Evolutionary conservation across 2,113 vertebrate species (phyloP).

Genomic region (Empidonax alnorum): DNA sequence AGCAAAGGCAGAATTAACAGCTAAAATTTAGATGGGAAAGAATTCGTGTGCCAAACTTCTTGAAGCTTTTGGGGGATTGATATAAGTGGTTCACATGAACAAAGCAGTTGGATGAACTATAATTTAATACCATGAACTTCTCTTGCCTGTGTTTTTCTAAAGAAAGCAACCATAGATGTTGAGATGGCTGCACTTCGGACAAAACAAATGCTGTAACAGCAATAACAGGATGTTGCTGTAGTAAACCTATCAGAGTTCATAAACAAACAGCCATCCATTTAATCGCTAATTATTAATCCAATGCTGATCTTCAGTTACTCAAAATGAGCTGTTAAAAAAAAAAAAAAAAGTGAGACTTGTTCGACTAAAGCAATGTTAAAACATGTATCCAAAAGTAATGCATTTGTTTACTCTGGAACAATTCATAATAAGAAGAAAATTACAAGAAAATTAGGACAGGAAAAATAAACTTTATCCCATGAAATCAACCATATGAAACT

Average conservation of each 20-base stretch:
- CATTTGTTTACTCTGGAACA: constrained; percentile 66
- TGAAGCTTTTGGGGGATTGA: not conserved
- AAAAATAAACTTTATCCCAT: constrained; percentile 70
- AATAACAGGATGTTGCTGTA: constrained; percentile 42
- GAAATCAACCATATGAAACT: constrained; percentile 59
- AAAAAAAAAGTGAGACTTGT: constrained; percentile 41
- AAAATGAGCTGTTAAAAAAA: constrained; percentile 43
- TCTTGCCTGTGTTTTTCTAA: constrained; percentile 7
- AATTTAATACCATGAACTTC: not conserved
- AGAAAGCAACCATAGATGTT: constrained; percentile 11
- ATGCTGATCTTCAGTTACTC: constrained; percentile 54
- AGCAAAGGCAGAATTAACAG: not conserved
- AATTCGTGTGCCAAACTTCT: not conserved
- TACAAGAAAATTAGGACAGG: constrained; percentile 63
- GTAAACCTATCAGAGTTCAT: constrained; percentile 55
- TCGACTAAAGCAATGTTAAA: constrained; percentile 67
- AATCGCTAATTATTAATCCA: constrained; percentile 73
- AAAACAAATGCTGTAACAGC: constrained; percentile 45
- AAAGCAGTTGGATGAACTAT: not conserved
- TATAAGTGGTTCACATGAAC: not conserved
- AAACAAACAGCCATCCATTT: constrained; percentile 56
- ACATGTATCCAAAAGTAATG: constrained; percentile 44
- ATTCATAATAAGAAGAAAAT: constrained; percentile 29
- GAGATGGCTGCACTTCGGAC: constrained; percentile 33
- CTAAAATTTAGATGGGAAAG: not conserved